Base-by-base conservation (phyloP, 2,888 invertebrate genomes). In the Apoda limacodes region DNA sequence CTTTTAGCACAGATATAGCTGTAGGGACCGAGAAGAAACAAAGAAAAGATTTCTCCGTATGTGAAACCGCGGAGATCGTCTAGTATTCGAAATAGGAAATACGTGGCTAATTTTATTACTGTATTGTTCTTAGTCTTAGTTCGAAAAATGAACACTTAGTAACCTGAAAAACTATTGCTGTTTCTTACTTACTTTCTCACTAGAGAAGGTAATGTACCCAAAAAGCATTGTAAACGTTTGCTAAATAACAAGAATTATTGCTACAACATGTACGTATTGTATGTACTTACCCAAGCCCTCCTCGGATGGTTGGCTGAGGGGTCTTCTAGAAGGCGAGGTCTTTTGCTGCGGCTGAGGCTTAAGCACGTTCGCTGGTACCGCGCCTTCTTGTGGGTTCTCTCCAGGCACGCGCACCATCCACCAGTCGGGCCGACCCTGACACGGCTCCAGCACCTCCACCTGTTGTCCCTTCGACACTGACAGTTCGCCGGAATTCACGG, bases 391-490 rank as follows among this genome's bases (percentile, higher is more conserved):
- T 25, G 87, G 82, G 32, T 83, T 85, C 65, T 85, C 65, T 48
- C 74, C 75, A 3, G 76, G 70, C 25, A 87, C 82, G 33, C 89
- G 83, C 42, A 90, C 89, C 55, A 89, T 64, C 83, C 89, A 89
- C 76, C 85, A 89, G 52, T 89, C 88, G 35, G 85, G 76, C 52
- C 88, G 75, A 48, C 85, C 76, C 37, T 85, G 75, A 55, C 88
- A 87, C 40, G 87, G 83, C 63, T 96, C 95, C 44, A 96, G 81
- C 42, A 96, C 89, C 64, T 96, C 96, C 40, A 96, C 95, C 72
- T 95, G 95, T 74, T 95, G 95, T 13, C 96, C 96, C 65, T 94
- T 93, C 41, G 83, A 83, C 24, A 97, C 94, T 30, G 88, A 88
- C 50, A 96, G 70, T 69, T 96, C 95, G 32, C 89, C 88, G 25